phyloP scores from a whole-genome alignment of 2,888 invertebrate species.

The Oasisia sp. region DNA sequence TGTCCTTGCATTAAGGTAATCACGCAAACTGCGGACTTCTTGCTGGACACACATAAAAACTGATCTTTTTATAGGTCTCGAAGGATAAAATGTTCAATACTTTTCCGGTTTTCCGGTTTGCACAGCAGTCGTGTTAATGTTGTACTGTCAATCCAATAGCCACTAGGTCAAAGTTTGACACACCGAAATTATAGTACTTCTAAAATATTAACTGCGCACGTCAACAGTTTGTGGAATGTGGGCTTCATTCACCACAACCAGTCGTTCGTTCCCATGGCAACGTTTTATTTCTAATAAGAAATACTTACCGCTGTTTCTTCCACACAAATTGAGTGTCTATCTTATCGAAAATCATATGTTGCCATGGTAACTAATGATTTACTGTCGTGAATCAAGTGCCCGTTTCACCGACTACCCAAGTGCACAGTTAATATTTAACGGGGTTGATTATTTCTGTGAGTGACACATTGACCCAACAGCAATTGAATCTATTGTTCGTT shows the following conservation, averaged over 20 bases:
- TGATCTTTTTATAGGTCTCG: background rate
- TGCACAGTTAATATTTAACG: background rate
- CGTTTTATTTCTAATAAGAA: too few relatives aligned
- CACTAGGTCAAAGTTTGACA: background rate
- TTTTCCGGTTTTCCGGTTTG: background rate
- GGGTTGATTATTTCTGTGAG: slow-evolving; percentile 6
- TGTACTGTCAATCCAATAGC: background rate
- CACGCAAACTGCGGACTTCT: background rate
- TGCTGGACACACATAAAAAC: background rate
- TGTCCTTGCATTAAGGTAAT: background rate
- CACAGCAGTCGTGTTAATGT: background rate
- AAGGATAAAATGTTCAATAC: background rate
- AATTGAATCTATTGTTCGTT: background rate
- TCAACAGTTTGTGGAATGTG: background rate
- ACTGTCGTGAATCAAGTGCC: background rate
- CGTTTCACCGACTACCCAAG: background rate
- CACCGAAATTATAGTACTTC: background rate
- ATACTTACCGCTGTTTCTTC: too few relatives aligned
- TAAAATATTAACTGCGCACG: background rate
- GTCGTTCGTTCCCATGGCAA: background rate
- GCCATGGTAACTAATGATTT: background rate
- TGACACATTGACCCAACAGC: background rate
- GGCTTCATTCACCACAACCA: background rate
- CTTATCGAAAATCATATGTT: background rate
- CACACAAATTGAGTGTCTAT: background rate